Percentiles rank a stretch among this genome's conserved stretches.
These are phyloP conservation scores for Menidia beryllina DNA, from an alignment of 2,113 vertebrate species.

Conservation along the genomic window DNA sequence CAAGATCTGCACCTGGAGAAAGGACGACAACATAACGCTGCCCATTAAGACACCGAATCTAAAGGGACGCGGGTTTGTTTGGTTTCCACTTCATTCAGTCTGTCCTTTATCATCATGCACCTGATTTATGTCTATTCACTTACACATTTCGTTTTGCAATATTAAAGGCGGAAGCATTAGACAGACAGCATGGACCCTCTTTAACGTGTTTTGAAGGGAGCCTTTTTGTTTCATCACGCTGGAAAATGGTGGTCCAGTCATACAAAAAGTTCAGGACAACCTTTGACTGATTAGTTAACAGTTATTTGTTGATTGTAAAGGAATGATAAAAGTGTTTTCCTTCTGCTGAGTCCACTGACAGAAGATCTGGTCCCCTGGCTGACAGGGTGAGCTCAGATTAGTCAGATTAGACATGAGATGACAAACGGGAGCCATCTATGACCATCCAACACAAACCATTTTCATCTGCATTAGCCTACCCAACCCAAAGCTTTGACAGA, in stretches of 20 bases:
- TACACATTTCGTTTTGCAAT: neutral
- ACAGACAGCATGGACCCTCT: neutral
- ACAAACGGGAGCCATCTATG: neutral
- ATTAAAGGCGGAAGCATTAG: neutral
- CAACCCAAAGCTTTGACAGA: neutral
- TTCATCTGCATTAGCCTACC: neutral
- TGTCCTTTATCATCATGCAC: constrained; percentile 11
- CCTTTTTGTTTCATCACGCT: constrained; percentile 6
- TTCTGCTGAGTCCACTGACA: constrained; percentile 8
- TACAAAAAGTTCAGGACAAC: neutral
- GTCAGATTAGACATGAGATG: constrained; percentile 13
- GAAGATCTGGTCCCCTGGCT: constrained; percentile 26
- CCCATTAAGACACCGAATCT: neutral
- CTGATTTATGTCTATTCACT: neutral
- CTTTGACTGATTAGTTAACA: constrained; percentile 7
- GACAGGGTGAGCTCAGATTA: constrained; percentile 12
- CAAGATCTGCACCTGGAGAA: constrained; percentile 91
- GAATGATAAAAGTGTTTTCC: neutral
- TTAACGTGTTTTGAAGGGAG: neutral
- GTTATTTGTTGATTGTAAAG: constrained; percentile 10
- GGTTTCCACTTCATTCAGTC: neutral
- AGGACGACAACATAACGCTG: constrained; percentile 18
- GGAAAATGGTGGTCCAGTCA: constrained; percentile 11
- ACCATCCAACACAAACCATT: constrained; percentile 2
- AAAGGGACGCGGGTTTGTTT: neutral